Conservation (phyloP, 2,113 vertebrate genomes). For the Axis porcinus region DNA sequence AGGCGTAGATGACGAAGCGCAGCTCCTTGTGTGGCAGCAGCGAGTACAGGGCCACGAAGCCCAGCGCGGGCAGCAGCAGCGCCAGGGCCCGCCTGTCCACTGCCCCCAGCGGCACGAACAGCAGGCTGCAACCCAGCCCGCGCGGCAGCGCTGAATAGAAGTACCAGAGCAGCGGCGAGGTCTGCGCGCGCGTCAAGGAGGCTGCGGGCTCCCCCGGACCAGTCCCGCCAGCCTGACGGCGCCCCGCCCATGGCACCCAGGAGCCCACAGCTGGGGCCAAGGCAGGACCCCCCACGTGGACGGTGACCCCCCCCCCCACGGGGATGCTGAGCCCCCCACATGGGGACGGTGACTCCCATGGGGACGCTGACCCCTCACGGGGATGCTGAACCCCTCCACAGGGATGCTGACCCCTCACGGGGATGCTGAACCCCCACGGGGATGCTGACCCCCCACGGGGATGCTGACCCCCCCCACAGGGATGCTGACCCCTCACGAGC, state of each 20-base stretch:
- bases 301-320: too few species aligned
- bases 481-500: neutral
- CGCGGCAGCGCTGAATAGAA: constrained; percentile 95
- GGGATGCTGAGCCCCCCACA: too few species aligned
- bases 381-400: too few species aligned
- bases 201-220: accelerated
- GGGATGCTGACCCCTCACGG: too few species aligned
- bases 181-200: constrained; percentile 89
- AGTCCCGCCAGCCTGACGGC: neutral
- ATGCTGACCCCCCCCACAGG: too few species aligned
- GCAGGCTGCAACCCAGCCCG: constrained; percentile 88
- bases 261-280: too few species aligned
- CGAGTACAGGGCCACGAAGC: constrained; percentile 92
- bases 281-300: accelerated
- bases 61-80: constrained; percentile 83
- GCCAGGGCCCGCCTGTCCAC: constrained; percentile 84
- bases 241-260: accelerated
- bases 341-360: too few species aligned
- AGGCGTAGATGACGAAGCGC: constrained; percentile 94
- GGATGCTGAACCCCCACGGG: too few species aligned
- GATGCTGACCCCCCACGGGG: too few species aligned
- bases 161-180: constrained; percentile 94
- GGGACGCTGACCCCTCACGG: too few species aligned
- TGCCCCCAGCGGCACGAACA: constrained; percentile 90
- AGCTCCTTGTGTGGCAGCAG: constrained; percentile 96